These are phyloP conservation scores for Agrotis puta DNA, from an alignment of 2,888 invertebrate species.

Conservation along the genomic window DNA sequence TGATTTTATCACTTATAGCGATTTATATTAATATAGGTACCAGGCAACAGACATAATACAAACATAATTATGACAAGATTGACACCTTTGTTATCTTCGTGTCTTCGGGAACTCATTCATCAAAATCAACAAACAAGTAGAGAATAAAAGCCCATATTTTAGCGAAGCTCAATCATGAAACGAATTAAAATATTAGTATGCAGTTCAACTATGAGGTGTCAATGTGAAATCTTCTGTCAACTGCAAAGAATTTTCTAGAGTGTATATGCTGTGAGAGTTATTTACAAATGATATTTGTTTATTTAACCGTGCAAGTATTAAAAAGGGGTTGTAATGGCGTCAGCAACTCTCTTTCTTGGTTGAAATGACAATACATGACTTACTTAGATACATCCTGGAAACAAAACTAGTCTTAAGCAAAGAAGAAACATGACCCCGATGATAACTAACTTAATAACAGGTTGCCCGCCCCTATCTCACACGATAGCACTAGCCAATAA, in stretches of 20 bases:
- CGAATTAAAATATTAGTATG: background rate
- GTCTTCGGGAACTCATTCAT: background rate
- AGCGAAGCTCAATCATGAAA: background rate
- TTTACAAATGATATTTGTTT: too few species aligned
- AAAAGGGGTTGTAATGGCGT: too few species aligned
- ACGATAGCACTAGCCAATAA: conserved; percentile 3
- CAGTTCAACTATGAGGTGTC: too few species aligned
- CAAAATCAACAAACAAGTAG: background rate
- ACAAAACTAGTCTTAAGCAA: background rate
- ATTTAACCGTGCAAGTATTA: too few species aligned
- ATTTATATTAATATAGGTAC: background rate
- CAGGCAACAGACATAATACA: too few species aligned
- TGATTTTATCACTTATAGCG: background rate
- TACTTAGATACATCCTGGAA: background rate
- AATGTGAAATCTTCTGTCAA: too few species aligned
- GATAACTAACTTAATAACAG: conserved; percentile 10
- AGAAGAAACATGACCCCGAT: background rate
- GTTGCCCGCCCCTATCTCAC: conserved; percentile 19
- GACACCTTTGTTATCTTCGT: too few species aligned
- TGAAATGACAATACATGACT: too few species aligned
- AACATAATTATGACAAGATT: too few species aligned
- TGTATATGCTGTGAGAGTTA: too few species aligned
- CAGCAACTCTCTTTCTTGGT: too few species aligned
- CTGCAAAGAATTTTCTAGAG: too few species aligned
- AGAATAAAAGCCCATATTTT: background rate